Conservation (phyloP, 2,797 vertebrate genomes). For the Pseudochaenichthys georgianus region DNA sequence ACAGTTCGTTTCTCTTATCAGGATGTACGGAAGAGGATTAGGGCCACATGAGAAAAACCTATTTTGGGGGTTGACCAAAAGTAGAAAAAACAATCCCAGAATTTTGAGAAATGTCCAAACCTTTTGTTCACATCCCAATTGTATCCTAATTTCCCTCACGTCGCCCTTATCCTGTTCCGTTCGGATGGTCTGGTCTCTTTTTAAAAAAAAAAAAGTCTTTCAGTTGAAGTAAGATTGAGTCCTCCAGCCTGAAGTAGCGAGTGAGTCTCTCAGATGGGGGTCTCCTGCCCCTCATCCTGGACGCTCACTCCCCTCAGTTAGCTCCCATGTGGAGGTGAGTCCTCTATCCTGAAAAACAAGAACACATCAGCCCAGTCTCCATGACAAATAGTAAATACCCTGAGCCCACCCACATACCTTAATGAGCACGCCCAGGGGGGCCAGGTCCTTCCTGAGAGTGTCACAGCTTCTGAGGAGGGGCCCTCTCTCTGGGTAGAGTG, state of each 20-base stretch:
- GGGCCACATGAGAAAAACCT: too few species aligned
- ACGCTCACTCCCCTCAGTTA: slow-evolving; percentile 60
- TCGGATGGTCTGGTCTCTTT: too few species aligned
- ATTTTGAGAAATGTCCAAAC: too few species aligned
- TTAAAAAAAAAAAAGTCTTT: not conserved
- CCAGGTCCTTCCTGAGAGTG: slow-evolving; percentile 86
- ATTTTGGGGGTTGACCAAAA: too few species aligned
- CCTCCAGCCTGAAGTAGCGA: not conserved
- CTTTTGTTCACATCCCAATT: too few species aligned
- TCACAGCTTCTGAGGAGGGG: slow-evolving; percentile 92
- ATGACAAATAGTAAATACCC: not conserved
- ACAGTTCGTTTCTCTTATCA: too few species aligned
- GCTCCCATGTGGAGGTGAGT: slow-evolving; percentile 90
- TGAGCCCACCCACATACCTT: slow-evolving; percentile 82
- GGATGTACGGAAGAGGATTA: too few species aligned
- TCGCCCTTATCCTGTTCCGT: too few species aligned
- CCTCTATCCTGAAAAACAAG: slow-evolving; percentile 88
- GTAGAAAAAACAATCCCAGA: too few species aligned
- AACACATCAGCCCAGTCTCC: not conserved
- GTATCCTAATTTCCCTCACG: too few species aligned
- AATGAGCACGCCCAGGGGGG: slow-evolving; percentile 88
- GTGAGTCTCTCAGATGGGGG: slow-evolving; percentile 20
- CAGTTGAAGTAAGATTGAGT: not conserved
- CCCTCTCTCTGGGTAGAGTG: slow-evolving; percentile 79
- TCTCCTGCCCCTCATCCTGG: slow-evolving; percentile 36